These are phyloP conservation scores for Lutjanus campechanus DNA, from an alignment of 2,797 vertebrate species.

Conservation along the genomic window DNA sequence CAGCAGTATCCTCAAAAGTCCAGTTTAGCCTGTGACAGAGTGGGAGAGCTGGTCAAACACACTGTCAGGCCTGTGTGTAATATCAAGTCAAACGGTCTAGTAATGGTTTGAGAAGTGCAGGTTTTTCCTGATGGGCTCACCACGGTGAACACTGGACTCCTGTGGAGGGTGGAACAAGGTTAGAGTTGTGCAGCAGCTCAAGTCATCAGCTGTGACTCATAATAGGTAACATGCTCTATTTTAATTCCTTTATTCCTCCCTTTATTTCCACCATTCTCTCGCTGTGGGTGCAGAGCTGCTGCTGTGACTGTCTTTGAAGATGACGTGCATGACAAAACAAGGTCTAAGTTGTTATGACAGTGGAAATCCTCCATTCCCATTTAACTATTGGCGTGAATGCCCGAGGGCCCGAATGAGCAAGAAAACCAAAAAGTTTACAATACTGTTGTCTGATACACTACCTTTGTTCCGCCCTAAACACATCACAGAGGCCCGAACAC, in stretches of 20 bases:
- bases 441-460: constrained; percentile 51
- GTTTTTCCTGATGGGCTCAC: constrained; percentile 42
- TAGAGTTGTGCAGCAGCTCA: constrained; percentile 46
- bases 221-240: constrained; percentile 65
- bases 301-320: constrained; percentile 68
- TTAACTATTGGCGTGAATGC: constrained; percentile 62
- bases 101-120: constrained; percentile 40
- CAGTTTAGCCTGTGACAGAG: constrained; percentile 29
- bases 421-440: constrained; percentile 62
- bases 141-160: constrained; percentile 9
- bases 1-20: constrained; percentile 12
- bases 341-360: constrained; percentile 70
- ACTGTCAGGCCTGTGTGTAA: constrained; percentile 27
- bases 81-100: constrained; percentile 32
- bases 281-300: constrained; percentile 44
- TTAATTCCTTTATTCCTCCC: constrained; percentile 58
- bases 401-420: constrained; percentile 47
- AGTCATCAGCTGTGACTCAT: constrained; percentile 59
- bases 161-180: constrained; percentile 58
- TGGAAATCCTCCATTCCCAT: constrained; percentile 54
- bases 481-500: constrained; percentile 30
- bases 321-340: constrained; percentile 66
- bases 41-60: constrained; percentile 6
- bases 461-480: constrained; percentile 46
- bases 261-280: constrained; percentile 53